These are phyloP conservation scores for Sycophaga agraensis DNA, from an alignment of 1,140 invertebrate species.

Conservation along the genomic window DNA sequence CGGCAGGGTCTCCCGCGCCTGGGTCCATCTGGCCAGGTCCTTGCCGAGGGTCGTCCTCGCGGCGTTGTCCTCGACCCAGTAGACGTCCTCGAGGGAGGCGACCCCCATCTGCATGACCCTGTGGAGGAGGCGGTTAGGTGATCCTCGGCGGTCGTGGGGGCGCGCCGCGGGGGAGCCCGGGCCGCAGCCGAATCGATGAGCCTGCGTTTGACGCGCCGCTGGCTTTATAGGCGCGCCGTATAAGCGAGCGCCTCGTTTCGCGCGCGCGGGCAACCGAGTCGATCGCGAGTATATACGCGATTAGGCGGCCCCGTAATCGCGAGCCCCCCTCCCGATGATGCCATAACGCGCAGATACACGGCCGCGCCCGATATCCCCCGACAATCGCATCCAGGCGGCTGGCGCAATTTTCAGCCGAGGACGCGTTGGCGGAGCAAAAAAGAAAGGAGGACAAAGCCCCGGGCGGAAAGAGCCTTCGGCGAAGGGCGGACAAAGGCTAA, in stretches of 20 bases:
- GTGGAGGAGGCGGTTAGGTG: too few species aligned
- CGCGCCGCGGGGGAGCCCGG: not conserved
- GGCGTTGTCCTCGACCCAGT: constrained; percentile 81
- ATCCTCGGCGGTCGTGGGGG: too few species aligned
- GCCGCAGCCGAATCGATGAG: not conserved
- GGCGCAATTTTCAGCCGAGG: too few species aligned
- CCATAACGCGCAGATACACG: too few species aligned
- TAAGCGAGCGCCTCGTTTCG: too few species aligned
- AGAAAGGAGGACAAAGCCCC: not conserved
- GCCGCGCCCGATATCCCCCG: too few species aligned
- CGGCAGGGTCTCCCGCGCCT: constrained; percentile 74
- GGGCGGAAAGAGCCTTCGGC: not conserved
- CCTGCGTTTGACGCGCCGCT: not conserved
- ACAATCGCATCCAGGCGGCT: too few species aligned
- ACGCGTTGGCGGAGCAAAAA: too few species aligned
- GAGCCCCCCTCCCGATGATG: too few species aligned
- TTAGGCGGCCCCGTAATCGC: too few species aligned
- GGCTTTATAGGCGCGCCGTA: not conserved
- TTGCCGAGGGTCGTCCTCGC: constrained; percentile 74
- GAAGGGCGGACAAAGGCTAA: not conserved
- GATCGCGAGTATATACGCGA: too few species aligned
- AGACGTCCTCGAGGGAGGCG: constrained; percentile 80
- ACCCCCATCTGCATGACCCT: constrained; percentile 79
- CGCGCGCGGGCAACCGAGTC: too few species aligned
- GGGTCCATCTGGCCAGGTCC: constrained; percentile 77